These are phyloP conservation scores for Adelognathus sp. DNA, from an alignment of 2,888 invertebrate genomes.

Conservation along the genomic window DNA sequence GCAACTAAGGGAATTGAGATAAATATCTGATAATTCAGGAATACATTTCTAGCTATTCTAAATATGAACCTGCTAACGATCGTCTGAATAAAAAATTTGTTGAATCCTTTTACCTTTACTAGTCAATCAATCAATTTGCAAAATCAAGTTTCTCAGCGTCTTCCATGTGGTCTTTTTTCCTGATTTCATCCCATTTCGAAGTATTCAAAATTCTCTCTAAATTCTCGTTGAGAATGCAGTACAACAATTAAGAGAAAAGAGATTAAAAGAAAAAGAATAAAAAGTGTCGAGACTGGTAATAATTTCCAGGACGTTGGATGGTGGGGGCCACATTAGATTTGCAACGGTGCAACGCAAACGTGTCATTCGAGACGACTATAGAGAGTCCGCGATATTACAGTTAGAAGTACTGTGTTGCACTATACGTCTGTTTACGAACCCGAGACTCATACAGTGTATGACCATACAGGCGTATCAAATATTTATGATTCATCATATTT, in stretches of 20 bases:
- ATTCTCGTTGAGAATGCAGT: background rate
- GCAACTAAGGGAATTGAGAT: too few species aligned
- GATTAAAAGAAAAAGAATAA: constrained; percentile 20
- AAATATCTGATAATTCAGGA: too few species aligned
- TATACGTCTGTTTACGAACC: background rate
- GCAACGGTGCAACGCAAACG: constrained; percentile 12
- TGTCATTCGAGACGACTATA: constrained; percentile 33
- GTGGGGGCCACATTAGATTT: background rate
- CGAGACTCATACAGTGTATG: background rate
- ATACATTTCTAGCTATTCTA: too few species aligned
- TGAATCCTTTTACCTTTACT: too few species aligned
- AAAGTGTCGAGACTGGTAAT: constrained; percentile 5
- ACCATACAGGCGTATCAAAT: background rate
- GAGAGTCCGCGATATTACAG: background rate
- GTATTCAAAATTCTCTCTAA: too few species aligned
- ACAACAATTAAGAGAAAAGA: constrained; percentile 16
- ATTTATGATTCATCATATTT: constrained; percentile 18
- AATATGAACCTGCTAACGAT: too few species aligned
- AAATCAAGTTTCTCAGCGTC: too few species aligned
- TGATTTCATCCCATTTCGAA: too few species aligned
- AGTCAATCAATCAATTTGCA: too few species aligned
- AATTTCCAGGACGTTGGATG: constrained; percentile 20
- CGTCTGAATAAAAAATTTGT: too few species aligned
- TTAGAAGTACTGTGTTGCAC: constrained; percentile 4
- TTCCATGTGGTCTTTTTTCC: too few species aligned